Conservation (phyloP, 1,140 invertebrate genomes). For the Drosophila varians region DNA sequence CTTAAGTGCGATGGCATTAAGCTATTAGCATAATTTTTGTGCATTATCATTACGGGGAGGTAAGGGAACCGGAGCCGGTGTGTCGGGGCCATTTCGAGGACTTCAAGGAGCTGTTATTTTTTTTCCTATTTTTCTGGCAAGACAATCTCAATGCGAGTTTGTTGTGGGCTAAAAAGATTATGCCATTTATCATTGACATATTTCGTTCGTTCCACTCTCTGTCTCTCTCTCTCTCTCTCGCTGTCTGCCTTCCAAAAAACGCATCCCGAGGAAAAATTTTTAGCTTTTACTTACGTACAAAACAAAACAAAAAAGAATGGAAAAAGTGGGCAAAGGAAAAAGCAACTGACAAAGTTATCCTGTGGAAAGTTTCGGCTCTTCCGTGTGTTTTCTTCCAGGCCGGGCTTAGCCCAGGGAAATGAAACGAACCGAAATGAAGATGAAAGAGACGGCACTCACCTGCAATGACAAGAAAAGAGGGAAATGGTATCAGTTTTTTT, state of each 20-base stretch:
- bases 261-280: conserved; percentile 39
- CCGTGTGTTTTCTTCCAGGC: not conserved
- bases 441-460: conserved; percentile 63
- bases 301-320: conserved; percentile 5
- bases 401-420: conserved; percentile 30
- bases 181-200: conserved; percentile 76
- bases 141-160: conserved; percentile 16
- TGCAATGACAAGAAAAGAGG: conserved; percentile 53
- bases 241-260: conserved; percentile 14
- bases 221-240: no score
- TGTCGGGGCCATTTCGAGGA: no score
- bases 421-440: conserved; percentile 43
- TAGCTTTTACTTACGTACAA: conserved; percentile 38
- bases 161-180: conserved; percentile 53
- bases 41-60: conserved; percentile 71
- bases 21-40: conserved; percentile 80
- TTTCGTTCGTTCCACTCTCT: conserved; percentile 16
- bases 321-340: no score
- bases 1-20: conserved; percentile 76
- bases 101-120: conserved; percentile 3
- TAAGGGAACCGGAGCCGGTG: no score
- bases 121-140: no score
- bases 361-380: conserved; percentile 25
- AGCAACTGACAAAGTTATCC: conserved; percentile 16
- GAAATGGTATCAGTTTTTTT: conserved; percentile 9